Evolutionary conservation across 2,797 vertebrate genomes (phyloP).

Genomic region (Gymnopithys bicolor): DNA sequence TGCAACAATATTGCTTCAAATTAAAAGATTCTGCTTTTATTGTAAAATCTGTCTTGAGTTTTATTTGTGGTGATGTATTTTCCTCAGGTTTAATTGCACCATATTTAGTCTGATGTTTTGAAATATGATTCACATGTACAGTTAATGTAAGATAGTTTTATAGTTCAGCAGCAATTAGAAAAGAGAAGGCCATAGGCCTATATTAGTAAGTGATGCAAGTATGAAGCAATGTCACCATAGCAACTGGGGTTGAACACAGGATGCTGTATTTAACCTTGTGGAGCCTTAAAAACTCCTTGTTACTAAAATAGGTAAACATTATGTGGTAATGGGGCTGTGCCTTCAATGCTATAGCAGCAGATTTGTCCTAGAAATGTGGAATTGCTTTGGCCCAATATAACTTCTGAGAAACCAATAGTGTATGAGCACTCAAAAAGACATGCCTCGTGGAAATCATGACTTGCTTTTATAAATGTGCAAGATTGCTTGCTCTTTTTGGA

Average conservation of each 20-base stretch:
- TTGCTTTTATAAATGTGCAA: not conserved
- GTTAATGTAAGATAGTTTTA: conserved; percentile 35
- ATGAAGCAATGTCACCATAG: conserved; percentile 49
- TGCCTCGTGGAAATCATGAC: not conserved
- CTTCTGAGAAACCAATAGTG: not conserved
- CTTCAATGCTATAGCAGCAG: not conserved
- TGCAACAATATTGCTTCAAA: not conserved
- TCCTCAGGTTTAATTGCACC: not conserved
- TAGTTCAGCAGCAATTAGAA: conserved; percentile 43
- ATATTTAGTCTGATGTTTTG: not conserved
- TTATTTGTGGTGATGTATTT: not conserved
- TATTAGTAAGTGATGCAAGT: conserved; percentile 51
- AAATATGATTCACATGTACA: not conserved
- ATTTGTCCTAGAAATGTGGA: conserved; percentile 31
- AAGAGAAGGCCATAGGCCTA: conserved; percentile 26
- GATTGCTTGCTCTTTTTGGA: conserved; percentile 22
- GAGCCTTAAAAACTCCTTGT: conserved; percentile 52
- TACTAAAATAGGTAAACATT: conserved; percentile 54
- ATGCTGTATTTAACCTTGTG: conserved; percentile 63
- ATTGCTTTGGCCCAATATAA: conserved; percentile 4
- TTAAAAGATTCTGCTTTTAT: not conserved
- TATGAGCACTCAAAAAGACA: not conserved
- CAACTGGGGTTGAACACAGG: conserved; percentile 52
- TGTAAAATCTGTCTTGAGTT: not conserved
- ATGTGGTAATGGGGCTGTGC: not conserved